phyloP scores from a whole-genome alignment of 2,888 invertebrate genomes.

The Megaustenia siamemsis region DNA sequence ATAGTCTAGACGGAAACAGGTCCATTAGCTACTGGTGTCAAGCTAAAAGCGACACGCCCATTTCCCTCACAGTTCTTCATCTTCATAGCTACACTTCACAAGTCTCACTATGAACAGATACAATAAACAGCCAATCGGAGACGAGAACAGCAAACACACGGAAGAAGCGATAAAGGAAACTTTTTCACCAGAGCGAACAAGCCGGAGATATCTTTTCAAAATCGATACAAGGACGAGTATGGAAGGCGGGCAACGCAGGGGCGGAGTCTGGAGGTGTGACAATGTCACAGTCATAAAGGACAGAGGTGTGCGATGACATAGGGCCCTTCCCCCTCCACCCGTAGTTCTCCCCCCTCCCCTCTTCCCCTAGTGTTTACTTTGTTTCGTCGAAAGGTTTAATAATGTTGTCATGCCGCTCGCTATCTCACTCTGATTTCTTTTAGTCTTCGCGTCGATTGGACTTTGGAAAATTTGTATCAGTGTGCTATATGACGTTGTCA shows the following conservation, averaged over 20 bases:
- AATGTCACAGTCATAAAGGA: conserved; percentile 36
- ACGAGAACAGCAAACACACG: conserved; percentile 28
- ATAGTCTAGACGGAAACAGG: not conserved
- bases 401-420: conserved; percentile 18
- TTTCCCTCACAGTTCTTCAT: not conserved
- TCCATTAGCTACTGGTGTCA: conserved; percentile 38
- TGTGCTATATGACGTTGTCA: not conserved
- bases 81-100: conserved; percentile 24
- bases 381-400: conserved; percentile 8
- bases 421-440: conserved; percentile 32
- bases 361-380: not conserved
- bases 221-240: conserved; percentile 42
- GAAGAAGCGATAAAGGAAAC: conserved; percentile 22
- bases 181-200: not conserved
- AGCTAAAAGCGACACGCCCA: conserved; percentile 35
- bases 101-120: not conserved
- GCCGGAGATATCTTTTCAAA: conserved; percentile 17
- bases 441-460: not conserved
- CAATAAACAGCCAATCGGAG: conserved; percentile 36
- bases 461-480: not conserved
- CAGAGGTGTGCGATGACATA: conserved; percentile 9
- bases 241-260: conserved; percentile 6
- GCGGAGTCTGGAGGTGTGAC: conserved; percentile 40
- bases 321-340: not conserved
- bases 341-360: not conserved